These are phyloP conservation scores for Cololabis saira DNA, from an alignment of 2,113 vertebrate species.

Conservation along the genomic window DNA sequence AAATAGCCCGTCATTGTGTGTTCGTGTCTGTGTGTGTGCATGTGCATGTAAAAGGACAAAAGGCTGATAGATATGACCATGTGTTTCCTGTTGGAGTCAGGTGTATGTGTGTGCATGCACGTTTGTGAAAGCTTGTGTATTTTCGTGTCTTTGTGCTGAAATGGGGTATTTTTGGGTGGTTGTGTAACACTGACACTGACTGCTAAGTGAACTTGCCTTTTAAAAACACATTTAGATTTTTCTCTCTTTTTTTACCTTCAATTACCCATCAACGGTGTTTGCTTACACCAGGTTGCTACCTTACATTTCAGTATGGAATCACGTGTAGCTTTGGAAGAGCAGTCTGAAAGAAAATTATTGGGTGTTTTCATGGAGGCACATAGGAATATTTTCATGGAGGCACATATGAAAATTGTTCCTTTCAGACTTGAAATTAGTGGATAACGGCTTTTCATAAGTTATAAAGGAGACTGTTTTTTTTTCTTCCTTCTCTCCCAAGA, in stretches of 20 bases:
- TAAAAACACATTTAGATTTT: constrained; percentile 24
- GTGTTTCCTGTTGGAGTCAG: constrained; percentile 65
- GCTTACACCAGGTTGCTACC: too few species aligned
- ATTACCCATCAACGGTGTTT: too few species aligned
- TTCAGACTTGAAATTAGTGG: too few species aligned
- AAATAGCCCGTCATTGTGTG: constrained; percentile 33
- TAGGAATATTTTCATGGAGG: too few species aligned
- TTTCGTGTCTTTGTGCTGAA: constrained; percentile 24
- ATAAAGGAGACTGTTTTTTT: constrained; percentile 3
- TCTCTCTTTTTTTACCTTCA: background rate
- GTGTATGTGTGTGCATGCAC: constrained; percentile 20
- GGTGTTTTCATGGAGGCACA: too few species aligned
- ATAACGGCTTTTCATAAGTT: background rate
- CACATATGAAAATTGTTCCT: too few species aligned
- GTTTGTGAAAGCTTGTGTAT: constrained; percentile 7
- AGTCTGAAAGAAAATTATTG: too few species aligned
- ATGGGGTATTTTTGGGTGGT: constrained; percentile 62
- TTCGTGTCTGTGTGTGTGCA: constrained; percentile 4
- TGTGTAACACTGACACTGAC: constrained; percentile 39
- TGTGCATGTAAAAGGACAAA: constrained; percentile 30
- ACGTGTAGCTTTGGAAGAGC: too few species aligned
- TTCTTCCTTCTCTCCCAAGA: background rate
- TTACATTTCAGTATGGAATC: too few species aligned
- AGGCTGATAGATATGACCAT: constrained; percentile 54
- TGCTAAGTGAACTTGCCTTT: constrained; percentile 38